Evolutionary conservation across 2,113 vertebrate species (phyloP), one percentile per base, ranked within the genome.

Genomic region (Caranx melampygus): DNA sequence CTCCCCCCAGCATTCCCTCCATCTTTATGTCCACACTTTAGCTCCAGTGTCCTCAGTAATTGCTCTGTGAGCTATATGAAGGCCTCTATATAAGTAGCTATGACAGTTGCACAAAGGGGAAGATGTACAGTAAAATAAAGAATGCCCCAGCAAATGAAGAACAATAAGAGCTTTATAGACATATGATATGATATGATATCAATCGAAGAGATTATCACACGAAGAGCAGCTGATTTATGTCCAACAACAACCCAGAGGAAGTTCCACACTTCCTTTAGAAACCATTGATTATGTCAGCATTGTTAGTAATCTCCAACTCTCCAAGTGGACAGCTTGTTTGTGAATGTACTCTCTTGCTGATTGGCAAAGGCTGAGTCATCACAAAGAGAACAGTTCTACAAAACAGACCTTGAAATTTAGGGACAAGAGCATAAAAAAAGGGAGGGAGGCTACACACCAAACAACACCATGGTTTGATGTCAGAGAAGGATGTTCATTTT

Each of bases 201-300:
- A 26, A 55, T 31, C 45, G 8, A 47, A 54, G 31, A 57, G 26
- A 49, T 60, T 42, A 82, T 92, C 85, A 88, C 78, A 90, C 78
- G 84, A 91, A 52, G 55, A 72, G 34, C 67, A 79, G 80, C 64
- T 80, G 85, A 92, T 72, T 45, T 64, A 37, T 13, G 31, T 45
- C 18, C 37, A 26, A 69, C 66, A 72, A 55, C 77, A 40, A 54
- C 54, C 65, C 45, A 11, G 57, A 58, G 55, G 31, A 44, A 5
- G 1, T 9, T 10, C 13, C 76, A 63, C 69, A 15, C 21, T 34
- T 69, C 14, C 57, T 34, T 51, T 51, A 44, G 21, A 70, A 68
- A 62, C 0, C 15, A 34, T 1, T 35, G 8, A 69, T 79, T 18
- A 15, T 44, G 62, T 57, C 70, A 15, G 82, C 16, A 18, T 58